These are phyloP conservation scores for Falco peregrinus DNA, from an alignment of 2,797 vertebrate species.

Conservation along the genomic window DNA sequence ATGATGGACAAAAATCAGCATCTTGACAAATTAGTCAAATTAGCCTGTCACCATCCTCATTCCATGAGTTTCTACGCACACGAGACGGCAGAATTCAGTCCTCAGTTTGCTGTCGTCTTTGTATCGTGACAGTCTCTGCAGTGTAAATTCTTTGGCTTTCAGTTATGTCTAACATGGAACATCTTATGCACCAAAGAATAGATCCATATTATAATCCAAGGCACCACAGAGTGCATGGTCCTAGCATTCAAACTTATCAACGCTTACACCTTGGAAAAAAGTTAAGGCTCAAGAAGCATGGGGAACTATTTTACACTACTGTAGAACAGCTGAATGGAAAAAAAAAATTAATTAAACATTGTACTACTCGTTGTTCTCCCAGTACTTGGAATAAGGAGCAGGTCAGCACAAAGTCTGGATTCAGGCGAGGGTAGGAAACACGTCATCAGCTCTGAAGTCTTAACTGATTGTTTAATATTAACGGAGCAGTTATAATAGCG, in stretches of 20 bases:
- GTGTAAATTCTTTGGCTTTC: slow-evolving; percentile 62
- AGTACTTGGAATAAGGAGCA: not conserved
- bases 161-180: not conserved
- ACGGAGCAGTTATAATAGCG: not conserved
- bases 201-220: not conserved
- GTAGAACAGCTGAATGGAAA: not conserved
- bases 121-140: not conserved
- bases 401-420: not conserved
- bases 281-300: slow-evolving; percentile 23
- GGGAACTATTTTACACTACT: slow-evolving; percentile 1
- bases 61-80: slow-evolving; percentile 38
- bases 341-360: not conserved
- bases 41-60: not conserved
- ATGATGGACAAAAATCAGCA: slow-evolving; percentile 41
- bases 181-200: slow-evolving; percentile 40
- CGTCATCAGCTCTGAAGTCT: not conserved
- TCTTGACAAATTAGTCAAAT: slow-evolving; percentile 32
- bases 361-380: not conserved
- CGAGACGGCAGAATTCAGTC: not conserved
- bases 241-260: not conserved
- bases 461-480: not conserved
- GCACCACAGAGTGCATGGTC: not conserved
- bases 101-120: not conserved
- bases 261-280: not conserved
- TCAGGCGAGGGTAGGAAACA: not conserved